Evolutionary conservation across 1,140 invertebrate species (phyloP).

Genomic region (Tetramorium alpestre): DNA sequence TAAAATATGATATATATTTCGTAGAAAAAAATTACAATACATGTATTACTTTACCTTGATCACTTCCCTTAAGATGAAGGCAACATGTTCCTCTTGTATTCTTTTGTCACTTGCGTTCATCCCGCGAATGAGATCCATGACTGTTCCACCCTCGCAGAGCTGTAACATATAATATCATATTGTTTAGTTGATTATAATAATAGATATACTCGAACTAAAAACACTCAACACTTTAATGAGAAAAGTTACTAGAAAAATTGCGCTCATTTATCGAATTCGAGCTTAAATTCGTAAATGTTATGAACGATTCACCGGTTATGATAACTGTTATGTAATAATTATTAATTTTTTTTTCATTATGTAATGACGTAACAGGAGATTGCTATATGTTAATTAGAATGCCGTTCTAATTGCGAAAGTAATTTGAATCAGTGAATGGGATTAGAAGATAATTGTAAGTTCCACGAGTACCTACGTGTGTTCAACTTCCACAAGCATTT

Average conservation of each 20-base stretch:
- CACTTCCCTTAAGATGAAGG: slow-evolving; percentile 94
- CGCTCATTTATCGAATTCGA: background rate
- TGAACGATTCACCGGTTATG: background rate
- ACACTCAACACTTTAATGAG: background rate
- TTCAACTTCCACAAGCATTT: background rate
- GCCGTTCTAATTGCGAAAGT: slow-evolving; percentile 75
- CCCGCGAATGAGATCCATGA: slow-evolving; percentile 91
- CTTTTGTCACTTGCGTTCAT: slow-evolving; percentile 89
- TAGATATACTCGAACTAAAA: background rate
- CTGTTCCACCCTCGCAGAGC: slow-evolving; percentile 93
- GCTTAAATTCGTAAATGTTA: background rate
- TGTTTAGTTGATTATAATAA: slow-evolving; percentile 16
- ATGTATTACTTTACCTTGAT: slow-evolving; percentile 89
- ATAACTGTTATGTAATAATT: background rate
- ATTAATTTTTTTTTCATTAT: background rate
- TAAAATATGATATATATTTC: background rate
- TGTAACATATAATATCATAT: slow-evolving; percentile 82
- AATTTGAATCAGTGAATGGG: slow-evolving; percentile 70
- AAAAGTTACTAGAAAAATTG: background rate
- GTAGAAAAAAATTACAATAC: background rate
- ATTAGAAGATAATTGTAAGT: slow-evolving; percentile 68
- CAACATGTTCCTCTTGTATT: slow-evolving; percentile 94
- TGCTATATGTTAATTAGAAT: slow-evolving; percentile 51
- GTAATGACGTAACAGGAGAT: background rate
- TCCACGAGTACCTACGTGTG: background rate